Base-by-base conservation (phyloP, 2,888 invertebrate species). In the Tinea trinotella region DNA sequence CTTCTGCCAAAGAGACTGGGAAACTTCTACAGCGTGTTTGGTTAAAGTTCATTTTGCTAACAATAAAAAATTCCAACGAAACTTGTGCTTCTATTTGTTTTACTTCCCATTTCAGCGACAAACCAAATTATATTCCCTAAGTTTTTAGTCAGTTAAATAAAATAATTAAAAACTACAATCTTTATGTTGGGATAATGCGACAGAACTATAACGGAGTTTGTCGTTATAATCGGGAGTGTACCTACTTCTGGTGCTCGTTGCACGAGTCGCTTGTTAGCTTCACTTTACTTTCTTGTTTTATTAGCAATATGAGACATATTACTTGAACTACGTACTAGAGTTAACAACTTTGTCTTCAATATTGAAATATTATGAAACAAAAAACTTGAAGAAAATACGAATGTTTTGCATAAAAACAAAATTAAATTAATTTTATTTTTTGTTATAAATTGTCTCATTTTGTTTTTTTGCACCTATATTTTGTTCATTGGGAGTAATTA, bases 1-100 rank as follows among this genome's bases (percentile, higher is more conserved):
- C 50, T 24, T 15, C 50, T 50, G 7, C 13, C 50, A 50, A 50
- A 50, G 50, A 22, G 50, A 50, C 50, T 50, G 12, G 13, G n/a
- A n/a, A 15, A 50, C 24, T 50, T 50, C 24, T n/a, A 50, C 24
- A 50, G 13, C 50, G 50, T 50, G 50, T 50, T 24, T 50, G 50
- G 50, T 15, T 50, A 50, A 50, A 50, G 24, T 50, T 50, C 50
- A 50, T 24, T 50, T 20, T n/a, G 15, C 50, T 50, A 50, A 50
- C 50, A 50, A 50, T 50, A 50, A 50, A 50, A 50, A 50, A 24
- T 50, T 12, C 50, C 50, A 50, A 50, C 46, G 24, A 50, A 50
- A 50, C 50, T 24, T 50, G n/a, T n/a, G 20, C 50, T 50, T 19
- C 24, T 50, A 6, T 17, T n/a, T 15, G 40, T 40, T 40, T 40